A percentile compares a stretch with the other conserved stretches of the same genome.
These are phyloP conservation scores for Brienomyrus longianalis DNA, from an alignment of 2,113 vertebrate species.

Conservation along the genomic window DNA sequence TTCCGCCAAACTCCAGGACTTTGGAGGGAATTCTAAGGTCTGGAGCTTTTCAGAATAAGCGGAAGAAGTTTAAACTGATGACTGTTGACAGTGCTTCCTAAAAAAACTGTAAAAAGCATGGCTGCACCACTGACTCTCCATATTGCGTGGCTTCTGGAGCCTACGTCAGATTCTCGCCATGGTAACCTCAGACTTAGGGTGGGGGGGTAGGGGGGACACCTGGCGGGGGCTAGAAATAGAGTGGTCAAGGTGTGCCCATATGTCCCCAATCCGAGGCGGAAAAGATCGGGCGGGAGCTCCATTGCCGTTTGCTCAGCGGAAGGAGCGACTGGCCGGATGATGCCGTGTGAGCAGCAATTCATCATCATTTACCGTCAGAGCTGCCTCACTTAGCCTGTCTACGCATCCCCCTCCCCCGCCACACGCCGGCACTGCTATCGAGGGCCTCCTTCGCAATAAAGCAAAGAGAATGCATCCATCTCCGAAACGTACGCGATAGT, in stretches of 20 bases:
- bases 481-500: not conserved
- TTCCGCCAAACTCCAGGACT: not conserved
- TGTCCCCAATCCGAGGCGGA: conserved; percentile 38
- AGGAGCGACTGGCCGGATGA: conserved; percentile 22
- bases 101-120: conserved; percentile 32
- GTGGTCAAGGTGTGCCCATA: conserved; percentile 51
- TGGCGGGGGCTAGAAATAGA: conserved; percentile 45
- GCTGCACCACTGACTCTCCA: not conserved
- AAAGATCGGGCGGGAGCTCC: conserved; percentile 45
- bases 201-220: conserved; percentile 1
- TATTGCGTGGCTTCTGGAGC: not conserved
- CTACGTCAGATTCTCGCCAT: not conserved
- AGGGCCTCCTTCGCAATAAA: not conserved
- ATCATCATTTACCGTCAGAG: conserved; percentile 59
- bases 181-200: not conserved
- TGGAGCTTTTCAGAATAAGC: not conserved
- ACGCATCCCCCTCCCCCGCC: conserved; percentile 24
- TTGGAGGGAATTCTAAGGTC: not conserved
- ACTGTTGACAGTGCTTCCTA: conserved; percentile 37
- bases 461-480: not conserved
- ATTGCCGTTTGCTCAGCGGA: conserved; percentile 14
- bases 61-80: not conserved
- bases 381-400: conserved; percentile 30
- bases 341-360: conserved; percentile 41
- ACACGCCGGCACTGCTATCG: conserved; percentile 29